phyloP scores from a whole-genome alignment of 2,888 invertebrate genomes.

The Zygogramma bicolorata region DNA sequence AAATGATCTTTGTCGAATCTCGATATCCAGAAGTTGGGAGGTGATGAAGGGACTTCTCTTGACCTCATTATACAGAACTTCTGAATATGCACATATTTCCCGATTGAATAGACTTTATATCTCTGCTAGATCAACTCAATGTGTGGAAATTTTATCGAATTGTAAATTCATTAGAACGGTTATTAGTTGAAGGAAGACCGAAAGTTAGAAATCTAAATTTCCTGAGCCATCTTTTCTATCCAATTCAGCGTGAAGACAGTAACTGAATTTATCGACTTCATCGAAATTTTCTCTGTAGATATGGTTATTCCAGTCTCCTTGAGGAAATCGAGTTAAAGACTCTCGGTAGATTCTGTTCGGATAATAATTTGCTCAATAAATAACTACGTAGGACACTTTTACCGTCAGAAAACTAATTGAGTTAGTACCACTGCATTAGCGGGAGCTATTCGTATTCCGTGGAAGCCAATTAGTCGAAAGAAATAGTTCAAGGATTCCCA shows the following conservation, averaged over 20 bases:
- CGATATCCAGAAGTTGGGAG: too few relatives aligned
- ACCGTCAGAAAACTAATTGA: not conserved
- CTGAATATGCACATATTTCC: too few relatives aligned
- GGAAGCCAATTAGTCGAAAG: not conserved
- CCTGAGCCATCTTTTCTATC: not conserved
- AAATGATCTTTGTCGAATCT: too few relatives aligned
- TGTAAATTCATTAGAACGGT: too few relatives aligned
- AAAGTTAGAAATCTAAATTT: not conserved
- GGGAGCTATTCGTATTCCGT: not conserved
- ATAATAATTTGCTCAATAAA: conserved; percentile 24
- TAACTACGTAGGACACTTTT: not conserved
- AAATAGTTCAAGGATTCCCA: not conserved
- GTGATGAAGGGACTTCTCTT: too few relatives aligned
- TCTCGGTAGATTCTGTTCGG: conserved; percentile 16
- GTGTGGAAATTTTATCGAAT: too few relatives aligned
- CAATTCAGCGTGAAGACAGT: not conserved
- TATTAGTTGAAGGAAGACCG: too few relatives aligned
- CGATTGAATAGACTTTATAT: too few relatives aligned
- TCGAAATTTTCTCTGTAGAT: not conserved
- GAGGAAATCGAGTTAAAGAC: conserved; percentile 24
- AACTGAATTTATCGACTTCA: not conserved
- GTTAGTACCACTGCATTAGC: not conserved
- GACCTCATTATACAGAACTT: too few relatives aligned
- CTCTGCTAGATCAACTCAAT: too few relatives aligned
- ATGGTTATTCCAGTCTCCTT: conserved; percentile 25